Evolutionary conservation across 2,797 vertebrate genomes (phyloP).

Genomic region (Cuculus canorus): DNA sequence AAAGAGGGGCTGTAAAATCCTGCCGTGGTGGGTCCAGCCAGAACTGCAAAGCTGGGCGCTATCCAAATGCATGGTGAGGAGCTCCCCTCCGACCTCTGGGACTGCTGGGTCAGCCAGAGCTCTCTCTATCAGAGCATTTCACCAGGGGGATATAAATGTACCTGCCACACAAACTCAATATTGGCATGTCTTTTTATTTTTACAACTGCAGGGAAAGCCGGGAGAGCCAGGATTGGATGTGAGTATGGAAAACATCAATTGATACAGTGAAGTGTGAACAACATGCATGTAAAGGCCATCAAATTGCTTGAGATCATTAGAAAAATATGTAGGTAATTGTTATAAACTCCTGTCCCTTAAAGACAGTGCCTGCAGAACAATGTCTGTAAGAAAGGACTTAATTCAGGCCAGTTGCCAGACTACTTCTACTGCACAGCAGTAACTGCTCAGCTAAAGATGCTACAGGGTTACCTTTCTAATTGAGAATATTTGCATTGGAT

Average conservation of each 20-base stretch:
- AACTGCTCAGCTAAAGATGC: background rate
- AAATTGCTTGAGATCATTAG: background rate
- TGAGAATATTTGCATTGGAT: background rate
- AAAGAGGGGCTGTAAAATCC: background rate
- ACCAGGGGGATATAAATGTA: background rate
- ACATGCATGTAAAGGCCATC: background rate
- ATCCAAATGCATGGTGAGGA: background rate
- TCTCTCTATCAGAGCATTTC: accelerated
- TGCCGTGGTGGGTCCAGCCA: background rate
- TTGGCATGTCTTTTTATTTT: background rate
- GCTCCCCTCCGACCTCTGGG: background rate
- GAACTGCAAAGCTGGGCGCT: background rate
- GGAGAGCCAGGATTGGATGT: conserved; percentile 94
- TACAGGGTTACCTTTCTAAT: background rate
- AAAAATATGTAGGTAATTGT: background rate
- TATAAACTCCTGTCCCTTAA: background rate
- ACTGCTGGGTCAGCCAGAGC: background rate
- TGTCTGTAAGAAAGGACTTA: background rate
- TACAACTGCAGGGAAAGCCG: conserved; percentile 83
- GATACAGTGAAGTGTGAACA: background rate
- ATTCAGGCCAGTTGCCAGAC: background rate
- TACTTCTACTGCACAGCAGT: background rate
- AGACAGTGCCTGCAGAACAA: background rate
- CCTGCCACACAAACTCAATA: background rate
- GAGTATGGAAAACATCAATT: conserved; percentile 73